Conservation (phyloP, 2,888 invertebrate species). For the Athalia rosae region DNA sequence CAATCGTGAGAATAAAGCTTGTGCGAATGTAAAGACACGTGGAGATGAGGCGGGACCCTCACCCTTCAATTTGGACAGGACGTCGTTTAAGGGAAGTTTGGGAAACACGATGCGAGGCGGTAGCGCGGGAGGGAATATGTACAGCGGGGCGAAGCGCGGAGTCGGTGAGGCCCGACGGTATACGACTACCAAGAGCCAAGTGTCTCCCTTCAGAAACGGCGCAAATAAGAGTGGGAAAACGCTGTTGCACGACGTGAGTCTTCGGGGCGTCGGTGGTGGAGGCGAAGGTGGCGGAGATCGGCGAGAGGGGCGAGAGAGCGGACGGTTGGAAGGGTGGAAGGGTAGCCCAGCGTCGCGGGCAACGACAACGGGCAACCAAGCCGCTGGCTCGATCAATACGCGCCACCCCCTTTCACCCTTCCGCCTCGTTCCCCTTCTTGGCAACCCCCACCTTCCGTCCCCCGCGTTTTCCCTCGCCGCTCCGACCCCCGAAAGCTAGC, state of each 20-base stretch:
- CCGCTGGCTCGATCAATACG: slow-evolving; percentile 69
- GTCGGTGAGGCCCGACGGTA: slow-evolving; percentile 16
- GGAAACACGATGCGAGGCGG: slow-evolving; percentile 26
- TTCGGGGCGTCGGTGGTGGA: slow-evolving; percentile 18
- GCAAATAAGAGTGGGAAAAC: slow-evolving; percentile 43
- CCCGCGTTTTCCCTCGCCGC: slow-evolving; percentile 42
- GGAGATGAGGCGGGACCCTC: slow-evolving; percentile 11
- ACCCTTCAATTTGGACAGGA: slow-evolving; percentile 23
- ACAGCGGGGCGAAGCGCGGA: background rate
- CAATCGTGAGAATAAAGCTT: background rate
- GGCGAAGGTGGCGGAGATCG: too few species aligned
- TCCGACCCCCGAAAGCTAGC: slow-evolving; percentile 41
- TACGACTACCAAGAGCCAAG: background rate
- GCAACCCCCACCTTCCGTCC: slow-evolving; percentile 46
- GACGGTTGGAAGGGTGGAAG: slow-evolving; percentile 46
- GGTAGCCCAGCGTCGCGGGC: slow-evolving; percentile 50
- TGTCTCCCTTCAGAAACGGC: background rate
- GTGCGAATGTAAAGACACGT: slow-evolving; percentile 12
- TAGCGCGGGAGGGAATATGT: too few species aligned
- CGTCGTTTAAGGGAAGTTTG: slow-evolving; percentile 40
- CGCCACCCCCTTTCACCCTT: slow-evolving; percentile 58
- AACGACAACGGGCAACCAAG: slow-evolving; percentile 57
- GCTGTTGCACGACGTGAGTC: slow-evolving; percentile 39
- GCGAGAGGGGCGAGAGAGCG: too few species aligned
- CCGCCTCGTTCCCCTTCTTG: slow-evolving; percentile 42